Percentiles rank a stretch among this genome's conserved stretches.
Evolutionary conservation across 2,888 invertebrate genomes (phyloP).

Genomic region (Orthosia gracilis): DNA sequence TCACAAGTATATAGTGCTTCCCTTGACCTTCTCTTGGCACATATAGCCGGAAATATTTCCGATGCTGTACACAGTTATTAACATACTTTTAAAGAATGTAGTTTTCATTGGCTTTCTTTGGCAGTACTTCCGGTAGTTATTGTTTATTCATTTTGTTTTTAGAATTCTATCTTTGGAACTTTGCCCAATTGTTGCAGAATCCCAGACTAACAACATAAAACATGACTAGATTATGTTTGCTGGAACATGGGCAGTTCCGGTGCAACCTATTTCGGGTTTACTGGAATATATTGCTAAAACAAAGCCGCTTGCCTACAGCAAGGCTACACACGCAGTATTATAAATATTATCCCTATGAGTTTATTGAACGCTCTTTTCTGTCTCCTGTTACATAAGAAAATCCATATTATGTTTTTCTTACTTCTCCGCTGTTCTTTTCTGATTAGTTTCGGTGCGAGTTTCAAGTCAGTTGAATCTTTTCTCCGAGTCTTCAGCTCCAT

Average conservation of each 20-base stretch:
- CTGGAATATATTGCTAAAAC: neutral
- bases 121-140: conserved; percentile 23
- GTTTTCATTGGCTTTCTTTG: conserved; percentile 43
- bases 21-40: conserved; percentile 47
- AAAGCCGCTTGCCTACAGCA: conserved; percentile 5
- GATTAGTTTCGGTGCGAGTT: too few species aligned
- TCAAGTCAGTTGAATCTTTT: too few species aligned
- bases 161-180: conserved; percentile 22
- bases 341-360: neutral
- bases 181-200: conserved; percentile 29
- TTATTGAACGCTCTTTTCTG: too few species aligned
- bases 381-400: too few species aligned
- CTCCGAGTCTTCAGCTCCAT: too few species aligned
- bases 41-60: conserved; percentile 31
- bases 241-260: neutral
- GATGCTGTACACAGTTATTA: conserved; percentile 9
- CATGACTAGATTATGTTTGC: conserved; percentile 12
- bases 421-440: too few species aligned
- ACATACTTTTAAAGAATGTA: conserved; percentile 29
- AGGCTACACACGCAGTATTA: neutral
- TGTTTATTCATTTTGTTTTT: conserved; percentile 38
- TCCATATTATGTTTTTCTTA: too few species aligned
- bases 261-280: neutral
- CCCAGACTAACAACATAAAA: conserved; percentile 14
- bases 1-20: neutral